Evolutionary conservation across 2,797 vertebrate genomes (phyloP).

Genomic region (Parauchenoglanis ngamensis): DNA sequence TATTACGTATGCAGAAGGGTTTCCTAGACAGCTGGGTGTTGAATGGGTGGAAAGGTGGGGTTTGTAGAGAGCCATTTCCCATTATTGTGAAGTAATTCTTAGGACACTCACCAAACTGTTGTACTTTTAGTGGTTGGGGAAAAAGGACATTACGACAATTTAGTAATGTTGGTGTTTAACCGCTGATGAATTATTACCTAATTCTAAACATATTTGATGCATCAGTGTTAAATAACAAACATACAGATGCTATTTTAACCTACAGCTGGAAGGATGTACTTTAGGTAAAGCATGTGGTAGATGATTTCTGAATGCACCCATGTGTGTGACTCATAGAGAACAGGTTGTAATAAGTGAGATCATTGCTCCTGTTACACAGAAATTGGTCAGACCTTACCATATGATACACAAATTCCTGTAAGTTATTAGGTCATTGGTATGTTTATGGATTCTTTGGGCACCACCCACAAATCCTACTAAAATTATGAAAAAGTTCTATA

Average conservation of each 20-base stretch:
- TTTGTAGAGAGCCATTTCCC: constrained; percentile 37
- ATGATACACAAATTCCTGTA: constrained; percentile 37
- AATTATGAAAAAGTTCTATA: background rate
- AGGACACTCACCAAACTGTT: background rate
- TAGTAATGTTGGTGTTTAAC: background rate
- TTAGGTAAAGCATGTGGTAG: constrained; percentile 2
- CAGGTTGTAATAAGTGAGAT: constrained; percentile 25
- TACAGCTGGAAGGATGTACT: background rate
- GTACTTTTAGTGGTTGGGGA: background rate
- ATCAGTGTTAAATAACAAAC: background rate
- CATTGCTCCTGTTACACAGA: constrained; percentile 15
- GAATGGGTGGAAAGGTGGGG: constrained; percentile 49
- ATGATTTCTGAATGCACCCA: constrained; percentile 1
- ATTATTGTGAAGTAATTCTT: constrained; percentile 40
- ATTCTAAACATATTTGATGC: background rate
- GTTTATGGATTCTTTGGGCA: constrained; percentile 17
- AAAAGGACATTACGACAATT: background rate
- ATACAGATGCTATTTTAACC: background rate
- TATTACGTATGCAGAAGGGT: constrained; percentile 19
- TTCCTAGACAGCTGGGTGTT: constrained; percentile 29
- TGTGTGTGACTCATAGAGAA: constrained; percentile 46
- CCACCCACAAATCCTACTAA: background rate
- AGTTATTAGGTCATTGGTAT: constrained; percentile 26
- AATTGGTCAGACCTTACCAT: constrained; percentile 3
- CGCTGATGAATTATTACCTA: background rate